These are phyloP conservation scores for Drosophila melanocephala DNA, from an alignment of 2,888 invertebrate species.

Conservation along the genomic window DNA sequence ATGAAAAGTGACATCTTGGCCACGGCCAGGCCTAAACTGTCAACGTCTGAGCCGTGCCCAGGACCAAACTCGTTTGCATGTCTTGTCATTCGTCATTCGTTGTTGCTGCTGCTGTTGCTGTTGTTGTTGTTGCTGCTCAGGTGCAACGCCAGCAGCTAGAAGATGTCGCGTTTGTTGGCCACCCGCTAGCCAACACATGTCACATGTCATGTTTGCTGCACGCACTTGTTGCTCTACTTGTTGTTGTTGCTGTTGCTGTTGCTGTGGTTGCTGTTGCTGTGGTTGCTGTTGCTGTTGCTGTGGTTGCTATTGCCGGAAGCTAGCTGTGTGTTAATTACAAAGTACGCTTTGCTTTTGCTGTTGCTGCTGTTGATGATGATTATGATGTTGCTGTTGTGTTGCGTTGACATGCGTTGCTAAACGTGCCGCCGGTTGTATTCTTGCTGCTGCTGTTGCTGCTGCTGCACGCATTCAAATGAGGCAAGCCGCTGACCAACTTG, in stretches of 20 bases:
- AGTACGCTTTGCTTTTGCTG: constrained; percentile 55
- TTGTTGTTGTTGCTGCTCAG: constrained; percentile 49
- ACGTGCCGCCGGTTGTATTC: constrained; percentile 73
- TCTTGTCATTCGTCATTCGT: constrained; percentile 74
- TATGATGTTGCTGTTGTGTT: constrained; percentile 70
- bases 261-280: constrained; percentile 10
- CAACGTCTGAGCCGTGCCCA: constrained; percentile 67
- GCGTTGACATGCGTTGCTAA: constrained; percentile 84
- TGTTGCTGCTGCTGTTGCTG: constrained; percentile 31
- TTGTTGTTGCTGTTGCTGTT: constrained; percentile 22
- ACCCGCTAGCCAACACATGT: constrained; percentile 78
- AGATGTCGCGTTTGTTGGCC: constrained; percentile 77
- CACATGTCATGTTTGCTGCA: constrained; percentile 71
- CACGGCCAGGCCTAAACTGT: constrained; percentile 78
- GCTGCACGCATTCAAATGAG: constrained; percentile 77
- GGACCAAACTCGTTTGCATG: constrained; percentile 65
- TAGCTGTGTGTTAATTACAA: constrained; percentile 76
- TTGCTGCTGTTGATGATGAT: constrained; percentile 54
- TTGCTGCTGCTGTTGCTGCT: constrained; percentile 20
- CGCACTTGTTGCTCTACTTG: constrained; percentile 60
- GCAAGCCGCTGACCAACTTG: constrained; percentile 75
- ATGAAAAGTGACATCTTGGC: constrained; percentile 85
- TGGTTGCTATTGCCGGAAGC: constrained; percentile 68
- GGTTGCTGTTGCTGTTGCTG: constrained; percentile 15
- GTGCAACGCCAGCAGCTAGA: constrained; percentile 81